Base-by-base conservation (phyloP, 1,140 invertebrate genomes). In the Solen grandis region DNA sequence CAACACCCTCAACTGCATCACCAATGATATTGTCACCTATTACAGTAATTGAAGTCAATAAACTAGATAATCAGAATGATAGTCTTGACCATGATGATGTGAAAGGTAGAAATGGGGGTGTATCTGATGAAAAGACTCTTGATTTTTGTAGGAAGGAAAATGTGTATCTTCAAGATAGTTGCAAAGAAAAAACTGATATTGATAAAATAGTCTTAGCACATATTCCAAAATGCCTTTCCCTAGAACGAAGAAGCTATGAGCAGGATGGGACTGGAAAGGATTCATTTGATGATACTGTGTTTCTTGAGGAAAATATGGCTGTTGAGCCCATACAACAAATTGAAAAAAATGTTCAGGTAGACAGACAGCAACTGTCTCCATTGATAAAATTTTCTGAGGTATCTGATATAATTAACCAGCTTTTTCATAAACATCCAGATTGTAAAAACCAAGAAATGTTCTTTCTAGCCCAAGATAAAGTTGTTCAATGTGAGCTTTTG, bases 21-120 rank as follows among this genome's bases (percentile, higher is more conserved):
- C 90, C 88, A 46, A 80, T 83, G 19, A 80, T 85, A 0, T 75
- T 85, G 38, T 89, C 88, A 0, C 90, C 90, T 19, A 80, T 91
- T 0, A 91, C 90, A 10, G 90, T 91, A 13, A 91, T 91, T 22
- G 90, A 91, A 54, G 85, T 89, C 0, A 79, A 46, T 27, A 70
- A 86, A 31, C 66, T 91, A 5, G 90, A 91, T 73, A 91, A 91
- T 74, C 85, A 86, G 60, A 87, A 87, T 63, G 90, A 91, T 66
- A 87, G 85, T 54, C 57, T 90, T 10, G 88, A 90, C 29, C 81
- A 78, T 13, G 88, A 87, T n/a, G 85, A 85, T 38, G 69, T 59
- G n/a, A 77, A 55, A 41, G 27, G 25, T n/a, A n/a, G n/a, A n/a
- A n/a, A n/a, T n/a, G n/a, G n/a, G n/a, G n/a, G n/a, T n/a, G n/a